These are phyloP conservation scores for Xiphophorus couchianus DNA, from an alignment of 2,113 vertebrate genomes.

Conservation along the genomic window DNA sequence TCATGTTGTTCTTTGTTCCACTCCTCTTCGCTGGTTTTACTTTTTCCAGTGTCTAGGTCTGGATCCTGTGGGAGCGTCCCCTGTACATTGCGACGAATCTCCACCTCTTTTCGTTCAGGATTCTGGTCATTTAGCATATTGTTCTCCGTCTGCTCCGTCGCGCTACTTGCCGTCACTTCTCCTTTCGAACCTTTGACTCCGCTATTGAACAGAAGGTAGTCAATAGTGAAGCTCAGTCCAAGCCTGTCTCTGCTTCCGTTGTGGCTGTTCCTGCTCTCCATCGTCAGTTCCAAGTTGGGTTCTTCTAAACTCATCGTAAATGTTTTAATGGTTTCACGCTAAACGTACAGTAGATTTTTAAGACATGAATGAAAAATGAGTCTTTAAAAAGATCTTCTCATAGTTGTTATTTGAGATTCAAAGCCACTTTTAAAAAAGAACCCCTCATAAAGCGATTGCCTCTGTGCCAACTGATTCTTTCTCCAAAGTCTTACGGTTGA, in stretches of 20 bases:
- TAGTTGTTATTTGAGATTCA: slow-evolving; percentile 32
- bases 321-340: slow-evolving; percentile 30
- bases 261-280: slow-evolving; percentile 61
- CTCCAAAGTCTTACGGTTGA: slow-evolving; percentile 56
- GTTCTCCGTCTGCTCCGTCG: slow-evolving; percentile 38
- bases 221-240: slow-evolving; percentile 84
- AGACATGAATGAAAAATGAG: slow-evolving; percentile 31
- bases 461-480: slow-evolving; percentile 27
- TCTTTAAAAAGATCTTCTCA: slow-evolving; percentile 26
- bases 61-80: slow-evolving; percentile 23
- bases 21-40: slow-evolving; percentile 49
- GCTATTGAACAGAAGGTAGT: slow-evolving; percentile 80
- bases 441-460: slow-evolving; percentile 21
- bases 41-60: slow-evolving; percentile 24
- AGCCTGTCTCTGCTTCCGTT: slow-evolving; percentile 33
- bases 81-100: slow-evolving; percentile 29
- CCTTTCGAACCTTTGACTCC: slow-evolving; percentile 61
- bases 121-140: slow-evolving; percentile 44
- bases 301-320: slow-evolving; percentile 54
- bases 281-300: slow-evolving; percentile 55
- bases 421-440: slow-evolving; percentile 32
- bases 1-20: slow-evolving; percentile 41
- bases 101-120: slow-evolving; percentile 48
- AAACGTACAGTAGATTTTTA: slow-evolving; percentile 8
- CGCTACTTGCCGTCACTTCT: slow-evolving; percentile 44